Evolutionary conservation across 2,113 vertebrate species (phyloP).

Genomic region (pig (Sus scrofa)): DNA sequence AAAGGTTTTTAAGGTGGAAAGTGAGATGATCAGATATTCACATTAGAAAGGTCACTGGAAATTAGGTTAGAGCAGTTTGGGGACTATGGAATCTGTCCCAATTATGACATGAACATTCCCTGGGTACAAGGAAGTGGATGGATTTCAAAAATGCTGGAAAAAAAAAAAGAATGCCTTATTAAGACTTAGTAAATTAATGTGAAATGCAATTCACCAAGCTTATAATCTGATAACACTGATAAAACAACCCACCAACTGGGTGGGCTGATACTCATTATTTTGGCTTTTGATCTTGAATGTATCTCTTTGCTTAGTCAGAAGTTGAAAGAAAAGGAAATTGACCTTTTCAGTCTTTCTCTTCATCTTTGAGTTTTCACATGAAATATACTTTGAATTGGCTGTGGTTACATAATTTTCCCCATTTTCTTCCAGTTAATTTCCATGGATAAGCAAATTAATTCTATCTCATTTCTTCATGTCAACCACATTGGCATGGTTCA

Average conservation of each 20-base stretch:
- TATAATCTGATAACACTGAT: background rate
- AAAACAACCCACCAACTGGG: background rate
- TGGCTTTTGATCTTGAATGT: background rate
- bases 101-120: background rate
- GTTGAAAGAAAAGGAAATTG: conserved; percentile 40
- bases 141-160: background rate
- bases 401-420: conserved; percentile 28
- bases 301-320: conserved; percentile 29
- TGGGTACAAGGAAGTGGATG: background rate
- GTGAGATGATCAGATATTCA: background rate
- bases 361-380: conserved; percentile 18
- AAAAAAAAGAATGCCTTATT: background rate
- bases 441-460: conserved; percentile 55
- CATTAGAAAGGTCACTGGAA: background rate
- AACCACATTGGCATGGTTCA: background rate
- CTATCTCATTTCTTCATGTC: conserved; percentile 13
- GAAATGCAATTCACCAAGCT: background rate
- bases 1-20: background rate
- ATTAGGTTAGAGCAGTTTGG: background rate
- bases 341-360: background rate
- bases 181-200: background rate
- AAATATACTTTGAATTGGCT: conserved; percentile 59
- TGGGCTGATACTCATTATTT: background rate
- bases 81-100: background rate
- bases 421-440: conserved; percentile 56